phyloP scores from a whole-genome alignment of 2,113 vertebrate species.

The Mus pahari region DNA sequence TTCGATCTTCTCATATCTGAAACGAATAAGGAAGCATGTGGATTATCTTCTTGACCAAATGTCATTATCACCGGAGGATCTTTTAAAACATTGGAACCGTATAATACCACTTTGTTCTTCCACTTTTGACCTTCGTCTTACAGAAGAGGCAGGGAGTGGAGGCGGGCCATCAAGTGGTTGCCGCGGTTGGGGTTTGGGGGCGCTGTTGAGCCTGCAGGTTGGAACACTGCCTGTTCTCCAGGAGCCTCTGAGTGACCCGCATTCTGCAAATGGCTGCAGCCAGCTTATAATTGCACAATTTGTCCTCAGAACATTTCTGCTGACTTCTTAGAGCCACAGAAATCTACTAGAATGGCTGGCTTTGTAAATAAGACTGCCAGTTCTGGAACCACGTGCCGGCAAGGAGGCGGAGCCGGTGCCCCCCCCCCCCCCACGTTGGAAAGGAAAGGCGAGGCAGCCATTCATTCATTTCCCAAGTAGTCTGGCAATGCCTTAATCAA shows the following conservation, averaged over 20 bases:
- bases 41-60: not conserved
- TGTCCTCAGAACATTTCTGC: not conserved
- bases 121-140: not conserved
- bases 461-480: not conserved
- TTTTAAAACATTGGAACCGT: not conserved
- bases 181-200: accelerated
- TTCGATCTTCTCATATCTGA: not conserved
- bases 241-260: not conserved
- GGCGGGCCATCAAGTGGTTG: no score
- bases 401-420: no score
- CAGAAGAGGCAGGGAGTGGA: not conserved
- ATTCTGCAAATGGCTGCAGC: not conserved
- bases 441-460: no score
- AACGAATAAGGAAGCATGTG: not conserved
- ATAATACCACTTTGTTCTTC: not conserved
- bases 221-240: not conserved
- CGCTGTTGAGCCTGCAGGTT: accelerated
- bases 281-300: not conserved
- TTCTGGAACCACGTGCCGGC: not conserved
- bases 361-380: not conserved
- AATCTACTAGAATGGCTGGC: not conserved
- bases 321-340: not conserved
- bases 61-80: not conserved
- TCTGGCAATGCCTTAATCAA: not conserved
- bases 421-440: not conserved